A percentile compares a stretch with the other conserved stretches of the same genome.
phyloP scores from a whole-genome alignment of 2,797 vertebrate species.

The Myiotriccus ornatus region DNA sequence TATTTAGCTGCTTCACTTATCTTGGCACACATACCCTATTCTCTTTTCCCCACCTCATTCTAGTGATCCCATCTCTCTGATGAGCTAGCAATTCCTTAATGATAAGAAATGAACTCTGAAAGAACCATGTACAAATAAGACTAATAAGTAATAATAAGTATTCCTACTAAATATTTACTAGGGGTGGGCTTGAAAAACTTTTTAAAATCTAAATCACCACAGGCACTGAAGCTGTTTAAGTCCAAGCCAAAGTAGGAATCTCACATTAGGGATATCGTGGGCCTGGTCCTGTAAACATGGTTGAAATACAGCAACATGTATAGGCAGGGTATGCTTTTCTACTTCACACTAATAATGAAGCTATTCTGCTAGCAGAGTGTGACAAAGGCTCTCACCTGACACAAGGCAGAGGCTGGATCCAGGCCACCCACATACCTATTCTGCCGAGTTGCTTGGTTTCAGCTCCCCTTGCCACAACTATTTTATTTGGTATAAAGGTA shows the following conservation, averaged over 20 bases:
- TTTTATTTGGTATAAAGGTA: background rate
- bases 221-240: background rate
- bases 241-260: background rate
- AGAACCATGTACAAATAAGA: background rate
- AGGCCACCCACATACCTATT: background rate
- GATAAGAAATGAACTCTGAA: background rate
- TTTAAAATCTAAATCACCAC: background rate
- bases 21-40: background rate
- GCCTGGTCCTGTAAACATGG: background rate
- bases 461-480: background rate
- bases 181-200: background rate
- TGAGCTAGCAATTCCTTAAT: background rate
- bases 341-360: background rate
- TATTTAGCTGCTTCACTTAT: background rate
- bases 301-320: background rate
- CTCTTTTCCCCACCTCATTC: background rate
- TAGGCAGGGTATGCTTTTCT: background rate
- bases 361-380: background rate
- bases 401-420: background rate
- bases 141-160: background rate
- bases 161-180: background rate
- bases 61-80: background rate
- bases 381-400: background rate
- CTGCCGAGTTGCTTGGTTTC: background rate
- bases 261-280: background rate